Percentiles rank a stretch among this genome's conserved stretches.
Conservation (phyloP, 2,888 invertebrate genomes). For the Stratiomys singularior region DNA sequence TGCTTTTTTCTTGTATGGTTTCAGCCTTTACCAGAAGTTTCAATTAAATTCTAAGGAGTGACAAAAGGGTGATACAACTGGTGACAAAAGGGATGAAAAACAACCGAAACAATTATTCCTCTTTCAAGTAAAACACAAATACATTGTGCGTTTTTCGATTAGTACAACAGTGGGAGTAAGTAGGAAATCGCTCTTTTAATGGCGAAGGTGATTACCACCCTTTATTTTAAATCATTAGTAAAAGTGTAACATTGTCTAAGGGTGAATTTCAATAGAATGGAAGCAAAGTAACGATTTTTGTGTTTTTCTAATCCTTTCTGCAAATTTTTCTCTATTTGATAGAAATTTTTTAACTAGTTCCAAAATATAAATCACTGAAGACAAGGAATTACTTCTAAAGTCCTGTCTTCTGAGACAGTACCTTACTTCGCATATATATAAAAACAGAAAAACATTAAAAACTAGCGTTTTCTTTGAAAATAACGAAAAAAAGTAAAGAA, state of each 20-base stretch:
- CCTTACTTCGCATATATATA: too few relatives aligned
- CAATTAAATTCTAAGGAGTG: slow-evolving; percentile 39
- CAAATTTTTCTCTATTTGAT: too few relatives aligned
- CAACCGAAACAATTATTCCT: slow-evolving; percentile 41
- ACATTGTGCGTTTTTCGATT: slow-evolving; percentile 38
- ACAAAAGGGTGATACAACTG: slow-evolving; percentile 37
- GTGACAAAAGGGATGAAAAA: slow-evolving; percentile 25
- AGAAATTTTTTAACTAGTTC: too few relatives aligned
- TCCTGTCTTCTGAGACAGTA: too few relatives aligned
- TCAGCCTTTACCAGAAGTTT: slow-evolving; percentile 35
- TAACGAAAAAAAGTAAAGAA: too few relatives aligned
- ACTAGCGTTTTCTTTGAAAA: too few relatives aligned
- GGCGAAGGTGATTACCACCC: slow-evolving; percentile 38
- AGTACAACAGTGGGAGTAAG: background rate
- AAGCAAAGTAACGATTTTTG: too few relatives aligned
- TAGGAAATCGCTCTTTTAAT: background rate
- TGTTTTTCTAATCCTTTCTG: too few relatives aligned
- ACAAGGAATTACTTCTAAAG: too few relatives aligned
- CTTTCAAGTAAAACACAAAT: slow-evolving; percentile 10
- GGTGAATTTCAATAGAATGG: background rate
- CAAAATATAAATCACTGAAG: too few relatives aligned
- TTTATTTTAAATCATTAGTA: slow-evolving; percentile 13
- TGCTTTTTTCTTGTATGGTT: slow-evolving; percentile 31
- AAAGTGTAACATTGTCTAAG: background rate
- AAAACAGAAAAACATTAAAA: too few relatives aligned